phyloP scores from a whole-genome alignment of 2,888 invertebrate species.

The Hydroisotoma schaefferi region DNA sequence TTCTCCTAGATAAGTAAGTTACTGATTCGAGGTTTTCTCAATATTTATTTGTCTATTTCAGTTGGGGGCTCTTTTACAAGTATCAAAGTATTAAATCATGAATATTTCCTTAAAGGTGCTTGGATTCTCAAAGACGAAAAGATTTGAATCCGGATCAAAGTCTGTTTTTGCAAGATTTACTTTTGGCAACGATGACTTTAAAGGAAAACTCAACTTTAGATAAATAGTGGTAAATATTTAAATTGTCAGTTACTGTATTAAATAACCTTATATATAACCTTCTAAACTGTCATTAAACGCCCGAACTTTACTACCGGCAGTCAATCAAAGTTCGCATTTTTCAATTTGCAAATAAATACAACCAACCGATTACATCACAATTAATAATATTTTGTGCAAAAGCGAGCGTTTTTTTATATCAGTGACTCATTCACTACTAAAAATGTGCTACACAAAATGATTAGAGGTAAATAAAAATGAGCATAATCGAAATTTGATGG shows the following conservation, averaged over 20 bases:
- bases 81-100: background rate
- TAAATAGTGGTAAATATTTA: slow-evolving; percentile 23
- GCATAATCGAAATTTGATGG: too few relatives aligned
- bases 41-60: background rate
- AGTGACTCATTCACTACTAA: too few relatives aligned
- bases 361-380: too few relatives aligned
- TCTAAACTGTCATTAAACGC: background rate
- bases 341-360: too few relatives aligned
- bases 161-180: slow-evolving; percentile 67
- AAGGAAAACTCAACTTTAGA: slow-evolving; percentile 29
- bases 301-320: background rate
- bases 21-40: background rate
- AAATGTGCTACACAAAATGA: too few relatives aligned
- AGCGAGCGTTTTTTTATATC: too few relatives aligned
- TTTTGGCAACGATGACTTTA: slow-evolving; percentile 59
- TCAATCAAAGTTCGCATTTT: too few relatives aligned
- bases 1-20: slow-evolving; percentile 55
- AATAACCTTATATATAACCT: background rate
- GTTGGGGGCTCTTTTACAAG: background rate
- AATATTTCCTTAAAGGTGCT: slow-evolving; percentile 54
- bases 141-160: slow-evolving; percentile 60
- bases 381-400: too few relatives aligned
- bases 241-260: slow-evolving; percentile 1
- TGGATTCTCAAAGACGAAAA: slow-evolving; percentile 53
- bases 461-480: too few relatives aligned